Conservation (phyloP, 2,888 invertebrate genomes). For the Tachina fera region DNA sequence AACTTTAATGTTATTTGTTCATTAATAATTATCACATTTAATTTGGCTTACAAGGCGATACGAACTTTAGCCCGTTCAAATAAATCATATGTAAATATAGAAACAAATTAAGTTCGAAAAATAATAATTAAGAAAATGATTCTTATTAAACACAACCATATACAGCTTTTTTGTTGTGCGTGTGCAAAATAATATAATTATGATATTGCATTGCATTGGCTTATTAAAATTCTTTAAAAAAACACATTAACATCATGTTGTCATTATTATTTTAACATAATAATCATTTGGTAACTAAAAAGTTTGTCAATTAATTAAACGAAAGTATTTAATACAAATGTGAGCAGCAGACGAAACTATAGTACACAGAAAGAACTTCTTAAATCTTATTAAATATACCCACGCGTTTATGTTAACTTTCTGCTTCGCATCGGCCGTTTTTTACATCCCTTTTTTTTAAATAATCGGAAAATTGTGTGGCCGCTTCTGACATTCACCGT, state of each 20-base stretch:
- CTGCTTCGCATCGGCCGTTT: no score
- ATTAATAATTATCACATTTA: no score
- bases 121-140: no score
- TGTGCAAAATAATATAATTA: not conserved
- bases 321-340: slow-evolving; percentile 19
- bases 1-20: no score
- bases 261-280: not conserved
- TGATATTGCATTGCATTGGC: slow-evolving; percentile 6
- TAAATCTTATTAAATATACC: not conserved
- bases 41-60: no score
- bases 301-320: not conserved
- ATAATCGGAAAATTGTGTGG: no score
- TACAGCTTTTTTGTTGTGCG: not conserved
- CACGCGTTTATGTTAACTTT: no score
- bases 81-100: no score
- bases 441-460: no score
- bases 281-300: slow-evolving; percentile 10
- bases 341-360: slow-evolving; percentile 1
- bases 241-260: not conserved
- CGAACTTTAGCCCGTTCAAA: no score
- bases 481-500: no score
- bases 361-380: not conserved
- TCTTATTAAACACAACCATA: not conserved
- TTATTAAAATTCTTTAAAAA: not conserved
- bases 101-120: no score